Conservation (phyloP, 2,797 vertebrate species). For the Lemur catta region DNA sequence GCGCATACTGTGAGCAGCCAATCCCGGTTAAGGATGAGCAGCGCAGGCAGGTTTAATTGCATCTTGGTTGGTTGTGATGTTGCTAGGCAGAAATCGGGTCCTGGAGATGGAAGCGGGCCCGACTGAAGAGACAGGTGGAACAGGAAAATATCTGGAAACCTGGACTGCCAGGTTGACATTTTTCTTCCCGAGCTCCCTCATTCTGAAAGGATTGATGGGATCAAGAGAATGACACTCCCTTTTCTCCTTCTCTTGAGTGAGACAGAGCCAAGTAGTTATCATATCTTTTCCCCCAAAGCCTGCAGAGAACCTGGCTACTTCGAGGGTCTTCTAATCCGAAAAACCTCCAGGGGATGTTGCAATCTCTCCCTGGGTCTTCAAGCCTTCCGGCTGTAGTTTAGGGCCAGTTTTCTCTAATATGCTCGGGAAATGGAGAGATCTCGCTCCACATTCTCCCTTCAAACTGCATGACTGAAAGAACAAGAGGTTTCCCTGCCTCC, state of each 20-base stretch:
- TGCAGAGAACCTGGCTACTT: slow-evolving; percentile 16
- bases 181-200: neutral
- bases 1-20: slow-evolving; percentile 37
- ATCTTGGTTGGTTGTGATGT: slow-evolving; percentile 76
- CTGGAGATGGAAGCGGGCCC: neutral
- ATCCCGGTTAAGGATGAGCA: slow-evolving; percentile 65
- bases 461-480: neutral
- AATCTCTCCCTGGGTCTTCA: neutral
- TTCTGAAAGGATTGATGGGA: slow-evolving; percentile 48
- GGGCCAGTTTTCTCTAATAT: neutral
- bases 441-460: neutral
- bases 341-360: neutral
- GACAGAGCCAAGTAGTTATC: neutral
- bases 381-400: neutral
- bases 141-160: slow-evolving; percentile 53
- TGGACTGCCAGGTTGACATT: slow-evolving; percentile 3
- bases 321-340: neutral
- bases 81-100: slow-evolving; percentile 71
- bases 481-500: neutral
- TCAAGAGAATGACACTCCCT: neutral
- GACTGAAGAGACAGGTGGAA: slow-evolving; percentile 36
- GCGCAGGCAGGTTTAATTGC: slow-evolving; percentile 32
- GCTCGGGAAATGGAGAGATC: neutral
- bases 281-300: neutral
- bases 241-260: neutral